These are phyloP conservation scores for Venustoraphidia nigricollis DNA, from an alignment of 2,888 invertebrate genomes.

Conservation along the genomic window DNA sequence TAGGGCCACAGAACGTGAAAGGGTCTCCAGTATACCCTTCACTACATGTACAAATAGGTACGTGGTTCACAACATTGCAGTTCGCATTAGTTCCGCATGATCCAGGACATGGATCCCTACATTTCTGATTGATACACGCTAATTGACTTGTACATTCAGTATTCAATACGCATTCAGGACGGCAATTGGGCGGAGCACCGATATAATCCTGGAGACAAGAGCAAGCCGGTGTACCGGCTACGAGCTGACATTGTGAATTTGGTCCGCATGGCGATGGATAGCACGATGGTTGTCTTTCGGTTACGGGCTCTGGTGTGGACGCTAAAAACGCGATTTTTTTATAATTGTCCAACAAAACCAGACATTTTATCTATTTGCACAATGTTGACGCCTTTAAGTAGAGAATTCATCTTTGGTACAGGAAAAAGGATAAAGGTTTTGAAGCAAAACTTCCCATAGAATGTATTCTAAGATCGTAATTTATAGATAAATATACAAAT, in stretches of 20 bases:
- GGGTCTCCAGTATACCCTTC: slow-evolving; percentile 69
- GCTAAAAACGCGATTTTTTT: no score
- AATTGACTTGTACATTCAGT: slow-evolving; percentile 64
- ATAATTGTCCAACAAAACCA: no score
- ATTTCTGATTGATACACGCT: slow-evolving; percentile 64
- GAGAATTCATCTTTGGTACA: no score
- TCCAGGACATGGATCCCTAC: slow-evolving; percentile 69
- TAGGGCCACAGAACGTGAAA: slow-evolving; percentile 51
- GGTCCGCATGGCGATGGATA: slow-evolving; percentile 73
- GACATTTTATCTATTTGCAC: no score
- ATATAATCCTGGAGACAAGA: slow-evolving; percentile 63
- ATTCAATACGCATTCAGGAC: slow-evolving; percentile 66
- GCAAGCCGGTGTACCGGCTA: slow-evolving; percentile 59
- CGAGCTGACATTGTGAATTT: slow-evolving; percentile 62
- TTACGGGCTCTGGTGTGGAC: slow-evolving; percentile 17
- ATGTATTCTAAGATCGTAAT: no score
- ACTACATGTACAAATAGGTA: slow-evolving; percentile 65
- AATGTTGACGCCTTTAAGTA: no score
- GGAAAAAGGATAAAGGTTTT: no score
- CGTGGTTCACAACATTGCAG: slow-evolving; percentile 64
- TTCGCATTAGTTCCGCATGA: slow-evolving; percentile 68
- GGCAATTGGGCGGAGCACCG: slow-evolving; percentile 64
- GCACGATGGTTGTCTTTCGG: slow-evolving; percentile 59
- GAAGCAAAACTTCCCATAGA: no score
- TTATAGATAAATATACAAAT: no score